Conservation (phyloP, 92 coral and sea anemone species). For the Diadumene lineata region DNA sequence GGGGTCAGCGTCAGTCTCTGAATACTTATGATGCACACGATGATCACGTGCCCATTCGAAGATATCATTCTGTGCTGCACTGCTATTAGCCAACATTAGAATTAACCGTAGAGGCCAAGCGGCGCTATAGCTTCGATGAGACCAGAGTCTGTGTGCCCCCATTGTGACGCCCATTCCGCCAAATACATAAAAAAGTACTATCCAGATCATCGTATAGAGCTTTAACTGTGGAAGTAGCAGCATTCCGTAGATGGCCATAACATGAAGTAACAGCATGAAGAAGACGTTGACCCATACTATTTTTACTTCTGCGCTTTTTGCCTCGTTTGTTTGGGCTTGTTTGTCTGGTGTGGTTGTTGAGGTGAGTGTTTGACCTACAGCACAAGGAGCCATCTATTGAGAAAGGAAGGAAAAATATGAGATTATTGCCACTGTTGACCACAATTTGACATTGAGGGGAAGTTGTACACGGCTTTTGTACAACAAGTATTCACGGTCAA, state of each 20-base stretch:
- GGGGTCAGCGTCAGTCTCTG: slow-evolving; percentile 75
- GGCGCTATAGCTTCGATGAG: slow-evolving; percentile 67
- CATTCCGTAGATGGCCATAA: slow-evolving; percentile 55
- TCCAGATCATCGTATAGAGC: slow-evolving; percentile 54
- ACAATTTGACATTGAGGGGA: no score
- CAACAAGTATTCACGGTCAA: no score
- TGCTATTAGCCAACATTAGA: slow-evolving; percentile 50
- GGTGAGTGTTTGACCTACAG: neutral
- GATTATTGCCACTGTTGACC: neutral
- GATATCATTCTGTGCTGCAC: slow-evolving; percentile 61
- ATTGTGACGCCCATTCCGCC: slow-evolving; percentile 61
- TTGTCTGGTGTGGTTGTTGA: neutral
- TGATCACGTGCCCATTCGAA: slow-evolving; percentile 77
- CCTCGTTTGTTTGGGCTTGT: neutral
- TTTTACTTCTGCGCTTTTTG: slow-evolving; percentile 14
- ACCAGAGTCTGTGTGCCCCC: slow-evolving; percentile 74
- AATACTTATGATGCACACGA: slow-evolving; percentile 71
- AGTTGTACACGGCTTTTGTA: no score
- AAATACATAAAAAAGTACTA: slow-evolving; percentile 25
- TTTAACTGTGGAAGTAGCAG: slow-evolving; percentile 54
- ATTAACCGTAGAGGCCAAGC: slow-evolving; percentile 52
- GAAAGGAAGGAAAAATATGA: neutral
- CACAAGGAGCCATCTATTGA: neutral
- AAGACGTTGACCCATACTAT: slow-evolving; percentile 61
- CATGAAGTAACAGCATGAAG: slow-evolving; percentile 48